These are phyloP conservation scores for Xanthorhoe spadicearia DNA, from an alignment of 2,888 invertebrate genomes.

Conservation along the genomic window DNA sequence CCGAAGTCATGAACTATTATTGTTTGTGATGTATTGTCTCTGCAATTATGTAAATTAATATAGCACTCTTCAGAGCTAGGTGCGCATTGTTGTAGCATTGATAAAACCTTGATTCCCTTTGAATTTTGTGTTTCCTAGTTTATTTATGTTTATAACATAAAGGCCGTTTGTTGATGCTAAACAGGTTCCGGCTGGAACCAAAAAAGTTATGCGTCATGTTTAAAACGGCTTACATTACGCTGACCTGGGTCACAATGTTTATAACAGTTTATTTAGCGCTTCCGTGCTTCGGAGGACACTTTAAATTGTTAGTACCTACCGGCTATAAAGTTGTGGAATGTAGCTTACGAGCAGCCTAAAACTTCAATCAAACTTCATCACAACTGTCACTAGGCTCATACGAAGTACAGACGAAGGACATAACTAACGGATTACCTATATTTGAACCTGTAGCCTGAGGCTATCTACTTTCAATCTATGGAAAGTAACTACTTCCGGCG, in stretches of 20 bases:
- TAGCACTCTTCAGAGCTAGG: not conserved
- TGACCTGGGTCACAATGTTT: slow-evolving; percentile 13
- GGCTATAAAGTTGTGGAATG: too few relatives aligned
- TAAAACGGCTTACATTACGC: not conserved
- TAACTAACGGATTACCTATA: not conserved
- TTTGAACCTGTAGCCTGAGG: not conserved
- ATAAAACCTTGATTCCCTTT: not conserved
- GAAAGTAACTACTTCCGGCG: not conserved
- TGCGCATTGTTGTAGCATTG: not conserved
- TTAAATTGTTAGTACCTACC: too few relatives aligned
- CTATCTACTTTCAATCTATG: slow-evolving; percentile 11
- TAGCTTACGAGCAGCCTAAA: too few relatives aligned
- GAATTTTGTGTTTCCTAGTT: too few relatives aligned
- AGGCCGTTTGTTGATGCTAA: not conserved
- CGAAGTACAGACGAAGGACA: too few relatives aligned
- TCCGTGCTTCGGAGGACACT: not conserved
- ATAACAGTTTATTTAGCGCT: not conserved
- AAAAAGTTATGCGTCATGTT: slow-evolving; percentile 3
- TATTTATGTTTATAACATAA: not conserved
- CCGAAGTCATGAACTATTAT: slow-evolving; percentile 1
- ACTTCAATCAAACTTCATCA: too few relatives aligned
- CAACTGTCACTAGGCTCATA: too few relatives aligned
- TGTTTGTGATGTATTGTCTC: slow-evolving; percentile 14
- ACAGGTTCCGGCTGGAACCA: not conserved
- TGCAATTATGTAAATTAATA: slow-evolving; percentile 4